Percentiles rank a stretch among this genome's conserved stretches.
These are phyloP conservation scores for Masnerella sp. DNA, from an alignment of 2,888 invertebrate genomes.

Conservation along the genomic window DNA sequence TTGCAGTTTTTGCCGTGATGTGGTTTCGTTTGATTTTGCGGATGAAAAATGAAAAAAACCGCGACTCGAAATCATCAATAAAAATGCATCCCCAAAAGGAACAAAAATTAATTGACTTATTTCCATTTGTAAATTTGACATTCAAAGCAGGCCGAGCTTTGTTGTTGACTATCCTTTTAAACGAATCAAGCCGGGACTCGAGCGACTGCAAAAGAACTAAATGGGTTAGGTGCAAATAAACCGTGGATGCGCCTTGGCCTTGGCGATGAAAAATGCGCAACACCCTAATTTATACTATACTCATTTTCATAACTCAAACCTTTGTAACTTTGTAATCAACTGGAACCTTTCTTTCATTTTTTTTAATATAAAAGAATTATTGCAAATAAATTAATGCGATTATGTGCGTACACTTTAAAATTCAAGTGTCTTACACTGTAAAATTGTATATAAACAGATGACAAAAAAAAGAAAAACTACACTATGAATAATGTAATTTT, in stretches of 20 bases:
- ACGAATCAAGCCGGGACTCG: slow-evolving; percentile 21
- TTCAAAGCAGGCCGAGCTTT: slow-evolving; percentile 39
- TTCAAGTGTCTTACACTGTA: background rate
- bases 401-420: no score
- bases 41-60: background rate
- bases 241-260: slow-evolving; percentile 35
- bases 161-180: slow-evolving; percentile 49
- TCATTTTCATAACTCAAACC: slow-evolving; percentile 13
- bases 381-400: no score
- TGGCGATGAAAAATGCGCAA: slow-evolving; percentile 22
- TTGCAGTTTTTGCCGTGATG: no score
- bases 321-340: background rate
- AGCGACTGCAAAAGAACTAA: slow-evolving; percentile 6
- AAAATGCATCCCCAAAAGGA: slow-evolving; percentile 5
- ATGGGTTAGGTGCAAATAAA: slow-evolving; percentile 17
- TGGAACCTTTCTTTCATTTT: background rate
- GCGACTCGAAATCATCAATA: background rate
- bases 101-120: slow-evolving; percentile 31
- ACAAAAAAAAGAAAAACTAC: no score
- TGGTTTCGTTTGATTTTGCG: no score
- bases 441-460: no score
- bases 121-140: slow-evolving; percentile 44
- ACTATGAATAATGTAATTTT: no score
- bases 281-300: slow-evolving; percentile 1
- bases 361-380: background rate